A percentile compares a stretch with the other conserved stretches of the same genome.
Evolutionary conservation across 2,888 invertebrate genomes (phyloP).

Genomic region (Argynnis bischoffii): DNA sequence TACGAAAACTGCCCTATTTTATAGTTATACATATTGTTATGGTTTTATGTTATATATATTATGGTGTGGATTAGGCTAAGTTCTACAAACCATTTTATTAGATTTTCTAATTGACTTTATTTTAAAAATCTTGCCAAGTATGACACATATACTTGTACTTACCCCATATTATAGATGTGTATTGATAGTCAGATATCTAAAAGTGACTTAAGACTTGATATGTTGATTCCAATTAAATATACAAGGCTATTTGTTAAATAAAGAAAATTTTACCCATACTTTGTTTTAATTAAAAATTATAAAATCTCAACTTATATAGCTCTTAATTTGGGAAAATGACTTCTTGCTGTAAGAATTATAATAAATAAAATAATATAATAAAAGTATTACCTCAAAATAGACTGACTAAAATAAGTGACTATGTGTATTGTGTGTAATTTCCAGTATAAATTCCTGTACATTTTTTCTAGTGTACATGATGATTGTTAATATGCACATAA

Average conservation of each 20-base stretch:
- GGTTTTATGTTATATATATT: constrained; percentile 21
- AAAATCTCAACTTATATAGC: not conserved
- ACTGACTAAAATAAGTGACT: too few species aligned
- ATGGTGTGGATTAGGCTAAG: constrained; percentile 27
- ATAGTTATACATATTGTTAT: constrained; percentile 21
- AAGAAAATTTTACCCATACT: not conserved
- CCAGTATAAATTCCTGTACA: too few species aligned
- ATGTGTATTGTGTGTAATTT: too few species aligned
- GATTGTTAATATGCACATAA: too few species aligned
- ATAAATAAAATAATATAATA: too few species aligned
- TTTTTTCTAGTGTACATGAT: too few species aligned
- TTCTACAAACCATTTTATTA: constrained; percentile 15
- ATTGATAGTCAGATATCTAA: constrained; percentile 23
- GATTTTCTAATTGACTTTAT: constrained; percentile 29
- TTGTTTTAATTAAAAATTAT: constrained; percentile 7
- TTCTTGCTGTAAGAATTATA: too few species aligned
- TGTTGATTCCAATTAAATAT: constrained; percentile 23
- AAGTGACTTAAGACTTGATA: constrained; percentile 22
- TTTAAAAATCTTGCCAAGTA: constrained; percentile 23
- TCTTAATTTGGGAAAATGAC: too few species aligned
- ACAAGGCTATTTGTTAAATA: constrained; percentile 22
- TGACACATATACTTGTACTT: constrained; percentile 15
- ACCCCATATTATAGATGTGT: constrained; percentile 29
- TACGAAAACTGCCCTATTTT: constrained; percentile 22
- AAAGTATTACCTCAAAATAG: too few species aligned